Base-by-base conservation (phyloP, 2,888 invertebrate genomes). In the Hydrotaea cyrtoneurina region DNA sequence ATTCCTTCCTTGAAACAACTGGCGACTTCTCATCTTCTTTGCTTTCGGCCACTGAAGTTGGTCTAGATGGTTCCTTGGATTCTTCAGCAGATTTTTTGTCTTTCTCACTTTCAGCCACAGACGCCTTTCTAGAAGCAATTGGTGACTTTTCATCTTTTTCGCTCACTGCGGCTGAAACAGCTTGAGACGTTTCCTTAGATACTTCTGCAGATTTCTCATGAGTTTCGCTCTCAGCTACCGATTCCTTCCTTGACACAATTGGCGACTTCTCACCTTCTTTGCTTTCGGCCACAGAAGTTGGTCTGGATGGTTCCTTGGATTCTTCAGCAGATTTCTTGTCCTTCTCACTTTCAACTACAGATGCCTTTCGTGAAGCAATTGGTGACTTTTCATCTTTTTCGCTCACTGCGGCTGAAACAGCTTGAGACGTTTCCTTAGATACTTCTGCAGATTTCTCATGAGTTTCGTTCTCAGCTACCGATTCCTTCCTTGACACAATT, bases 391-490 rank as follows among this genome's bases (percentile, higher is more conserved):
- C 80, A 21, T 83, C 73, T 78, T 80, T 86, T 21, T 71, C 50
- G 10, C 82, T 75, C 17, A 83, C 88, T 0, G 86, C 82, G 13
- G 80, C 85, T 0, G 91, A 89, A 2, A 83, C 80, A 0, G 90
- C 90, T 15, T 92, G 90, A 0, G 92, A 90, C 17, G 90, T 88
- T 31, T 89, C 91, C 10, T 85, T 82, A 7, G 82, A 83, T 23
- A 72, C 50, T 53, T 53, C 66, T 17, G 36, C 8, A n/a, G 59
- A 71, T 39, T 80, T 72, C 53, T 80, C 78, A 23, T 77, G 10
- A 59, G 36, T 15, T 57, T 69, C 23, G 36, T 76, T 78, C 53
- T 72, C 80, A 8, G 39, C 82, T 10, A 81, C 75, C 0, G 87
- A 87, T 8, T 62, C 82, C 23, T 72, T 79, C 13, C 78, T 13